A percentile compares a stretch with the other conserved stretches of the same genome.
Conservation (phyloP, 1,140 invertebrate genomes). For the Aphaenogaster rudis region DNA sequence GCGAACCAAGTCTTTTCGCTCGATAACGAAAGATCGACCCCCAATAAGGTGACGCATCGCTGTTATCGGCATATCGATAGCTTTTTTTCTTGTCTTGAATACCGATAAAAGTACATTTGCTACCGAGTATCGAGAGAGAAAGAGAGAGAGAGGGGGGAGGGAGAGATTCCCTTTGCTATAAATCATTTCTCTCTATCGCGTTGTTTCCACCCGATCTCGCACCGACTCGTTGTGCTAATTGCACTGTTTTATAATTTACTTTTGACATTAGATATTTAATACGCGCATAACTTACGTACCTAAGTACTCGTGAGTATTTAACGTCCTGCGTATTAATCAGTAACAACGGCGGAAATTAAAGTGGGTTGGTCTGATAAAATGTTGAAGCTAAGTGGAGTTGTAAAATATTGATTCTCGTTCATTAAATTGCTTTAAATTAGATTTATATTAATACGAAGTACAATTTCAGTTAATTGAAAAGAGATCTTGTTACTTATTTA, state of each 20-base stretch:
- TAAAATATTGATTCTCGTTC: conserved; percentile 7
- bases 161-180: neutral
- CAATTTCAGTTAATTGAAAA: conserved; percentile 17
- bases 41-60: conserved; percentile 8
- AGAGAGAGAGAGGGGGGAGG: neutral
- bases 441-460: conserved; percentile 4
- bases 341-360: neutral
- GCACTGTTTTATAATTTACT: conserved; percentile 39
- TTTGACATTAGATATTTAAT: conserved; percentile 28
- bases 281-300: conserved; percentile 5
- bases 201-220: conserved; percentile 1
- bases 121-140: neutral
- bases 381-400: neutral
- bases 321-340: conserved; percentile 23
- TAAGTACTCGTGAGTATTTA: conserved; percentile 1
- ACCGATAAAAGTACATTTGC: neutral
- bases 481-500: neutral
- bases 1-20: neutral
- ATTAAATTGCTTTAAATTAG: conserved; percentile 16
- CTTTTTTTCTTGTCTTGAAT: conserved; percentile 28
- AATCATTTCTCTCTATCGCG: conserved; percentile 24
- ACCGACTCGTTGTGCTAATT: conserved; percentile 1
- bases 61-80: conserved; percentile 35
- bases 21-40: neutral
- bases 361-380: conserved; percentile 3